These are phyloP conservation scores for Phycodurus eques DNA, from an alignment of 2,113 vertebrate genomes.

Conservation along the genomic window DNA sequence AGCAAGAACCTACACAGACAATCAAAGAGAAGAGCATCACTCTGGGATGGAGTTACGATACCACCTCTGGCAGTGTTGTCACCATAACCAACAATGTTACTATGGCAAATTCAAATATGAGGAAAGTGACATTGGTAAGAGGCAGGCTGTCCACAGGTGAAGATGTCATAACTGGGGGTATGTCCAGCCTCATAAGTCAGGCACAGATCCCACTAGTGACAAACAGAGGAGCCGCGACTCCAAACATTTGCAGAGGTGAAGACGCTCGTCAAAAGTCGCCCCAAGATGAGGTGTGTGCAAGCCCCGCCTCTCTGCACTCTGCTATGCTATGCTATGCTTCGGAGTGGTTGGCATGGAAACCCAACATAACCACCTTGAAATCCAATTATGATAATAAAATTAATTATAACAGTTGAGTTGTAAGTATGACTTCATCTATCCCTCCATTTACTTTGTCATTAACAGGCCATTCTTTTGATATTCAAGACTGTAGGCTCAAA, in stretches of 20 bases:
- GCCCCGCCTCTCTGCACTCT: background rate
- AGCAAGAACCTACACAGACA: constrained; percentile 39
- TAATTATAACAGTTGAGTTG: too few species aligned
- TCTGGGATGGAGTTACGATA: constrained; percentile 83
- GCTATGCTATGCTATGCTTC: background rate
- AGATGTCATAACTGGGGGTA: constrained; percentile 46
- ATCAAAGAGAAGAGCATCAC: constrained; percentile 78
- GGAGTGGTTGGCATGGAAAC: background rate
- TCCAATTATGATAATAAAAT: too few species aligned
- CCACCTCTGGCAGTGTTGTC: constrained; percentile 79
- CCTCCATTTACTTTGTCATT: too few species aligned
- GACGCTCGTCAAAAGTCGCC: background rate
- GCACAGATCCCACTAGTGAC: background rate
- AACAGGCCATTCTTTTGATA: too few species aligned
- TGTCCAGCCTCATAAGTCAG: background rate
- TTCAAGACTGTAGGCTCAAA: too few species aligned
- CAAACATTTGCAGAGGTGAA: background rate
- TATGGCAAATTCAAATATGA: background rate
- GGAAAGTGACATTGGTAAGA: background rate
- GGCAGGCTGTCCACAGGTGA: constrained; percentile 38
- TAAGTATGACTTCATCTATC: too few species aligned
- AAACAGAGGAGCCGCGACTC: constrained; percentile 9
- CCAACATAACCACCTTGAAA: too few species aligned
- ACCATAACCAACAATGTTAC: constrained; percentile 78
- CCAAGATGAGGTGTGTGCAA: background rate